Percentiles rank a stretch among this genome's conserved stretches.
Conservation (phyloP, 1,140 invertebrate genomes). For the Olivierus martensii region DNA sequence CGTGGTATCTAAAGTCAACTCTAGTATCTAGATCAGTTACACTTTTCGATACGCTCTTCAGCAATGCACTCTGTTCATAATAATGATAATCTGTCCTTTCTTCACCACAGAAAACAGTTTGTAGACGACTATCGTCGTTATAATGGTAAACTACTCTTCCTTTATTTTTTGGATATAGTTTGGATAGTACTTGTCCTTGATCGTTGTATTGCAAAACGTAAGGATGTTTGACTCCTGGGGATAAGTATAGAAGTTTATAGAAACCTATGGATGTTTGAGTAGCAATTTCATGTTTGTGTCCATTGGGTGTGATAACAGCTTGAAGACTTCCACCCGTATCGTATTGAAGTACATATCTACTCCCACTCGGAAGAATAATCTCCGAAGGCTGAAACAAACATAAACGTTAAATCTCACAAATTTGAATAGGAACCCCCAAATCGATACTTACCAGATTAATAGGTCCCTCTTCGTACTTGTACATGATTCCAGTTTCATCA, state of each 20-base stretch:
- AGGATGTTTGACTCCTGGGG: constrained; percentile 55
- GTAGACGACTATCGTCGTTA: constrained; percentile 63
- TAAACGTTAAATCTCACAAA: neutral
- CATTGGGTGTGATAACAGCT: constrained; percentile 69
- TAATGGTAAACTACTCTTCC: constrained; percentile 78
- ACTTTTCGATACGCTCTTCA: constrained; percentile 67
- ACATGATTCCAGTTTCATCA: constrained; percentile 53
- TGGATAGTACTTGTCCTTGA: constrained; percentile 67
- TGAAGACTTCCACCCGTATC: constrained; percentile 73
- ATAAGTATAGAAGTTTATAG: constrained; percentile 71
- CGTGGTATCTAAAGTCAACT: constrained; percentile 36
- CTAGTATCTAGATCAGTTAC: constrained; percentile 41
- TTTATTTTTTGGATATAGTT: constrained; percentile 69
- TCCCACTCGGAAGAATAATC: constrained; percentile 73
- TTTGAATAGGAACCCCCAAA: neutral
- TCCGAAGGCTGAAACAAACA: constrained; percentile 48
- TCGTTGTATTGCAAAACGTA: constrained; percentile 84
- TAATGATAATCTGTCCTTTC: constrained; percentile 75
- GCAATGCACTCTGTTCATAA: constrained; percentile 56
- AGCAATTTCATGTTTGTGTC: constrained; percentile 74
- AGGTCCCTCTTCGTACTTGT: constrained; percentile 69
- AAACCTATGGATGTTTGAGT: constrained; percentile 63
- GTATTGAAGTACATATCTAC: constrained; percentile 69
- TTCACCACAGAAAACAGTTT: constrained; percentile 62
- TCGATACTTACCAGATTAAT: constrained; percentile 11